These are phyloP conservation scores for Tetranychus truncatus DNA, from an alignment of 2,888 invertebrate species.

Conservation along the genomic window DNA sequence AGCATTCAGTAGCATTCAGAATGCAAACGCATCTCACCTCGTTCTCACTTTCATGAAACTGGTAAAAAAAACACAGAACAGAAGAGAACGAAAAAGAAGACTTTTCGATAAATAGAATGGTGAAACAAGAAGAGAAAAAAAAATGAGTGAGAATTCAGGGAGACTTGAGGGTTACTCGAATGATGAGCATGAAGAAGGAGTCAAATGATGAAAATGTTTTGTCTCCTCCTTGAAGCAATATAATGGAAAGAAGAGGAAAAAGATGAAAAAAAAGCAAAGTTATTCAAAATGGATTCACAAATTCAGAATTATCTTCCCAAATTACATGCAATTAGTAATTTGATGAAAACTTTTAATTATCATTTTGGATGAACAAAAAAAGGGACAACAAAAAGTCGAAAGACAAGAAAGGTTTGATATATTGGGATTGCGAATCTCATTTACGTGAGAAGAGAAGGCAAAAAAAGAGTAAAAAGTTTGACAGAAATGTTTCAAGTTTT, in stretches of 20 bases:
- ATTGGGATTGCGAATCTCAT: background rate
- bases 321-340: constrained; percentile 11
- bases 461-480: background rate
- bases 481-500: background rate
- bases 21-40: background rate
- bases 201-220: background rate
- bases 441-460: background rate
- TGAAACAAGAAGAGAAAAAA: background rate
- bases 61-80: background rate
- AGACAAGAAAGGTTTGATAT: background rate
- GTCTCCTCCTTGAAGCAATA: background rate
- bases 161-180: background rate
- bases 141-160: background rate
- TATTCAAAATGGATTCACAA: background rate
- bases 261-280: background rate
- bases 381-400: background rate
- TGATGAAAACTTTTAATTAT: constrained; percentile 11
- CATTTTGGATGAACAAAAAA: background rate
- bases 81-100: constrained; percentile 1
- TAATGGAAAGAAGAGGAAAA: background rate
- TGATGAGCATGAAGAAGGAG: background rate
- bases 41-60: background rate
- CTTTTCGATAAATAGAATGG: constrained; percentile 2
- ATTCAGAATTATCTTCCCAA: constrained; percentile 8
- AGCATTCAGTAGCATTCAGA: no score